Conservation (phyloP, 2,888 invertebrate species). For the Coenonympha glycerion region DNA sequence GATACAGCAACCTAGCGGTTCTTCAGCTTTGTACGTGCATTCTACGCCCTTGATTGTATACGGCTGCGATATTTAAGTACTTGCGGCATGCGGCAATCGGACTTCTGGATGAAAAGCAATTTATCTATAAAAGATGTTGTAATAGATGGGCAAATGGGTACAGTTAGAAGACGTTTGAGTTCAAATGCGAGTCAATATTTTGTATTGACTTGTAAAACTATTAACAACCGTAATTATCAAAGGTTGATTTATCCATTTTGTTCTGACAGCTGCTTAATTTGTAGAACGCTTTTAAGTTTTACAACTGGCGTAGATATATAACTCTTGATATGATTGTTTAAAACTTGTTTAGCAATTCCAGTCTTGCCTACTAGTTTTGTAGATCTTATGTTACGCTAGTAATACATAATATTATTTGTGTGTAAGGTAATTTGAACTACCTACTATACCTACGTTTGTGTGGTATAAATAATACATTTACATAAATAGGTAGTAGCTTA, state of each 20-base stretch:
- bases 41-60: constrained; percentile 46
- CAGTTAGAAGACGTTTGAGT: constrained; percentile 55
- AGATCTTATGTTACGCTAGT: background rate
- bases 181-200: constrained; percentile 53
- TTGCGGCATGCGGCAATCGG: constrained; percentile 35
- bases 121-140: constrained; percentile 45
- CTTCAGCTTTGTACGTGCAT: constrained; percentile 48
- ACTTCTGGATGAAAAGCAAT: constrained; percentile 33
- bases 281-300: background rate
- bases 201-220: constrained; percentile 3
- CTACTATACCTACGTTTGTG: no score
- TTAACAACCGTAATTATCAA: background rate
- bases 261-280: constrained; percentile 9
- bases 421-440: no score
- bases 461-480: no score
- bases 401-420: no score
- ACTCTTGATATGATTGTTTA: background rate
- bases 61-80: constrained; percentile 28
- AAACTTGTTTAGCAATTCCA: background rate
- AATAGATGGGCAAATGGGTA: no score
- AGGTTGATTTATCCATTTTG: background rate
- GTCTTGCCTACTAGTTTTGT: background rate
- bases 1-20: constrained; percentile 70
- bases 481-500: background rate
- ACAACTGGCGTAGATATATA: background rate